A percentile compares a stretch with the other conserved stretches of the same genome.
These are phyloP conservation scores for Oostethus manadensis DNA, from an alignment of 2,113 vertebrate species.

Conservation along the genomic window DNA sequence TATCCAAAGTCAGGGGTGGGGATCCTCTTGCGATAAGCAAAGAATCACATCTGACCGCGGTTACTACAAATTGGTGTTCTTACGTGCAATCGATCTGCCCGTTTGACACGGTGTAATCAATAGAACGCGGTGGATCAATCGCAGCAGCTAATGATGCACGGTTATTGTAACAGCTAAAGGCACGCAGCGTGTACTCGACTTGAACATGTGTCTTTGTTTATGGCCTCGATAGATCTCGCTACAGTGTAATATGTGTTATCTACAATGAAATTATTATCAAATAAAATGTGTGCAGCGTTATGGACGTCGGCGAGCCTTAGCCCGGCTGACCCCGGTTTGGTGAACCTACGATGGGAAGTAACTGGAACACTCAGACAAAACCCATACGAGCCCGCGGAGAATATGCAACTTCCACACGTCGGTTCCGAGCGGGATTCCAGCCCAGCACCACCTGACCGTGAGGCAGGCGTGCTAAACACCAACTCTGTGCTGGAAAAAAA, in stretches of 20 bases:
- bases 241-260: background rate
- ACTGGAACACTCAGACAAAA: too few species aligned
- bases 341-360: too few species aligned
- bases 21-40: slow-evolving; percentile 51
- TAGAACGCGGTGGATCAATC: slow-evolving; percentile 9
- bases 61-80: slow-evolving; percentile 39
- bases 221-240: background rate
- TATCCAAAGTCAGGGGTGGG: slow-evolving; percentile 58
- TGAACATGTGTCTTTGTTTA: background rate
- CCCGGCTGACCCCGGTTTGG: too few species aligned
- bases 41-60: slow-evolving; percentile 41
- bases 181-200: background rate
- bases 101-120: slow-evolving; percentile 11
- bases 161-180: background rate
- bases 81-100: slow-evolving; percentile 42
- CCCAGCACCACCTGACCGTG: too few species aligned
- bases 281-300: too few species aligned
- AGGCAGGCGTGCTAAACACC: too few species aligned
- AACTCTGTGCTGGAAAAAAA: too few species aligned
- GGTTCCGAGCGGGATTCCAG: too few species aligned
- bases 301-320: too few species aligned
- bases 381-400: too few species aligned
- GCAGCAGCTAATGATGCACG: slow-evolving; percentile 13
- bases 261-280: background rate
- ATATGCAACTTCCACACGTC: too few species aligned